A percentile compares a stretch with the other conserved stretches of the same genome.
Evolutionary conservation across 2,888 invertebrate genomes (phyloP).

Genomic region (Harpalus rubripes): DNA sequence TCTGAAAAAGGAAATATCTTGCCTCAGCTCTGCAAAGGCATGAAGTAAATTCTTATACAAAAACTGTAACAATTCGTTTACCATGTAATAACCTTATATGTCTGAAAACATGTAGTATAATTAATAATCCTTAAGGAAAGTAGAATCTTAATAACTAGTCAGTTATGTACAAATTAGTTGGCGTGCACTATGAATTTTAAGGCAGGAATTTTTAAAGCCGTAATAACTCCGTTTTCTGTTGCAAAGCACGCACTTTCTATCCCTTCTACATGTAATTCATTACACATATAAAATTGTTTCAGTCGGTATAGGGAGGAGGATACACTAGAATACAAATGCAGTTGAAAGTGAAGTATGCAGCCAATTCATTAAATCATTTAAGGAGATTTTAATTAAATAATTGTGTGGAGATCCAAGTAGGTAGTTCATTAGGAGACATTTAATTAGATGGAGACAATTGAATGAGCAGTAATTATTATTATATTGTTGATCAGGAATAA

Average conservation of each 20-base stretch:
- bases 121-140: slow-evolving; percentile 3
- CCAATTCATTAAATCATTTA: slow-evolving; percentile 29
- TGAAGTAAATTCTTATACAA: no score
- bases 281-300: slow-evolving; percentile 23
- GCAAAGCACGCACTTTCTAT: slow-evolving; percentile 11
- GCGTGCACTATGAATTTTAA: neutral
- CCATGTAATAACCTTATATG: no score
- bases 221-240: slow-evolving; percentile 32
- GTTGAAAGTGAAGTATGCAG: slow-evolving; percentile 18
- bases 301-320: neutral
- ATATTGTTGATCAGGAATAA: neutral
- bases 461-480: no score
- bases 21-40: no score
- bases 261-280: slow-evolving; percentile 2
- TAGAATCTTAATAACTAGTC: neutral
- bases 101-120: neutral
- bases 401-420: neutral
- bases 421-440: neutral
- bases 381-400: slow-evolving; percentile 35
- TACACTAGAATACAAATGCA: slow-evolving; percentile 27
- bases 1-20: no score
- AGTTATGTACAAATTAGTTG: slow-evolving; percentile 18
- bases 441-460: neutral
- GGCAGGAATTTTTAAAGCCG: slow-evolving; percentile 16
- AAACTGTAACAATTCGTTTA: no score